Evolutionary conservation across 2,888 invertebrate genomes (phyloP).

Genomic region (Rhyacophila evoluta): DNA sequence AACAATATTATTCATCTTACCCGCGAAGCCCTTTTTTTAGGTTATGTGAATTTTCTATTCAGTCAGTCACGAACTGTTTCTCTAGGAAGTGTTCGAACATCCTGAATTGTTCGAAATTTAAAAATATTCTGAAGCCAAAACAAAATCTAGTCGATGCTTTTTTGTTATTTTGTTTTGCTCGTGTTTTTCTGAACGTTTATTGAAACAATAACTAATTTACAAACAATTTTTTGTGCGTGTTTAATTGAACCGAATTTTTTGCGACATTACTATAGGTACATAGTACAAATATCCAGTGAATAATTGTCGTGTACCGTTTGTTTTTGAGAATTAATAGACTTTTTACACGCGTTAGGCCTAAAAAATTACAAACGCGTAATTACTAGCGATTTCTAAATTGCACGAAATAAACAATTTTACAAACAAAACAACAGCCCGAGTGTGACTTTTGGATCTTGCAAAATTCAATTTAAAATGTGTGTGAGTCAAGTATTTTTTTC

Average conservation of each 20-base stretch:
- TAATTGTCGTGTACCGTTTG: neutral
- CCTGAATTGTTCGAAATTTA: neutral
- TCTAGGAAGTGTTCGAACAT: neutral
- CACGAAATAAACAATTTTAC: too few relatives aligned
- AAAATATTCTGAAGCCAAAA: neutral
- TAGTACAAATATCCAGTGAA: neutral
- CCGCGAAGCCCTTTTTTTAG: neutral
- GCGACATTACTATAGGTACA: neutral
- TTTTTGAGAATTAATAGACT: neutral
- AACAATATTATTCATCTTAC: neutral
- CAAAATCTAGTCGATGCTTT: neutral
- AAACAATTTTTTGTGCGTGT: too few relatives aligned
- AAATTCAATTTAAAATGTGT: neutral
- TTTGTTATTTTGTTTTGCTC: neutral
- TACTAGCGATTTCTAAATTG: neutral
- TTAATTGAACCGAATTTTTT: neutral
- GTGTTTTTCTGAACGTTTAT: neutral
- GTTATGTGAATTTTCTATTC: constrained; percentile 24
- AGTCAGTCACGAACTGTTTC: constrained; percentile 21
- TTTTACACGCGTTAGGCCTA: neutral
- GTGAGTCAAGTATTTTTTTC: neutral
- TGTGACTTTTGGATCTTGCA: neutral
- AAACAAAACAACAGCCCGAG: neutral
- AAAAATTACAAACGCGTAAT: neutral
- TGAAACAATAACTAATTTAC: neutral